Base-by-base conservation (phyloP, 2,113 vertebrate genomes). In the Arothron firmamentum region DNA sequence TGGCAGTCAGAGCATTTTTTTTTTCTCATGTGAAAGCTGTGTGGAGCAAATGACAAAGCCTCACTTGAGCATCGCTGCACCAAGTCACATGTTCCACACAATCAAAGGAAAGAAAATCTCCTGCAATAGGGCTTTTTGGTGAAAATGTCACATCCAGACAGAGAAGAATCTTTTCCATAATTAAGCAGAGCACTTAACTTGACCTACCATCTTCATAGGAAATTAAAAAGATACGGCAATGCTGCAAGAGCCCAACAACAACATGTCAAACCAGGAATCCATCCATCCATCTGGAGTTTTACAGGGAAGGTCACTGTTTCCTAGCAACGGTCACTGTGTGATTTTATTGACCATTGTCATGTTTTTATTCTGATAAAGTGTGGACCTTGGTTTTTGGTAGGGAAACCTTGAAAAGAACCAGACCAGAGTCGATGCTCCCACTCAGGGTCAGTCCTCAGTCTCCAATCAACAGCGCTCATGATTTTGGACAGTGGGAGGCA, bases 21-120 rank as follows among this genome's bases (percentile, higher is more conserved):
- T 49, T 45, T 17, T 45, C 42, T 45, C 43, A 45, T 50, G 31
- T 55, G 65, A 68, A 54, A 51, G 52, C 50, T 49, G 57, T 63
- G 74, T 77, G 63, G 57, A 74, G 23, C 53, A 17, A 67, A 55
- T 59, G 52, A 82, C 72, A 82, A 80, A 80, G 46, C 38, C 67
- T 70, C 38, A 59, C 47, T 59, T 51, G 16, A 56, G 42, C 7
- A 19, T 46, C 51, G 57, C 50, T 62, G 41, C 56, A 72, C 67
- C 62, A 19, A 17, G 66, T 61, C 63, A 57, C 11, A 71, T 55
- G 25, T 51, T 53, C 65, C 62, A 55, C 25, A 48, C 28, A 64
- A 54, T 17, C 18, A n/a, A 49, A 49, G 34, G 18, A 12, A n/a
- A 52, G 23, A 34, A 34, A n/a, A 31, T 45, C 5, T 2, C 43